These are phyloP conservation scores for Callipepla californica DNA, from an alignment of 2,113 vertebrate genomes.

Conservation along the genomic window DNA sequence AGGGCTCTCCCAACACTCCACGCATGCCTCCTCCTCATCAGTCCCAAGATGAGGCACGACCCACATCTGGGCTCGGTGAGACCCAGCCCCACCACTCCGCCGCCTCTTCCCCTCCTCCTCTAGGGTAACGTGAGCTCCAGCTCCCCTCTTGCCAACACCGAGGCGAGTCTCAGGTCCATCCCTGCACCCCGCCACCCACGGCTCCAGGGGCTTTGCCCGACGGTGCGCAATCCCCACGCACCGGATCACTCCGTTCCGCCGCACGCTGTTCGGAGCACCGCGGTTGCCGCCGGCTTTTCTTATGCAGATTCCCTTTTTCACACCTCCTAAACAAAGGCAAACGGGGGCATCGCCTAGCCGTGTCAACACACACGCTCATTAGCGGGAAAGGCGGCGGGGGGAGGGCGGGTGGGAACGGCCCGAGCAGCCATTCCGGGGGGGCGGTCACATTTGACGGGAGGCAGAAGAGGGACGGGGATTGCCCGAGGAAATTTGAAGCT, in stretches of 20 bases:
- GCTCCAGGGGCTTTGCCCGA: background rate
- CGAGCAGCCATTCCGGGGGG: conserved; percentile 22
- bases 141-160: background rate
- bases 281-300: conserved; percentile 64
- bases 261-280: background rate
- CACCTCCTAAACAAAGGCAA: conserved; percentile 87
- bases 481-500: conserved; percentile 40
- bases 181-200: background rate
- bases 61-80: background rate
- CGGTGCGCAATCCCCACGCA: conserved; percentile 21
- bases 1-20: fast-evolving
- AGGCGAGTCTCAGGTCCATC: background rate
- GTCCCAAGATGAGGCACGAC: background rate
- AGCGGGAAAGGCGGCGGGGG: conserved; percentile 42
- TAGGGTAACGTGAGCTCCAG: background rate
- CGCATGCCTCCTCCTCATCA: background rate
- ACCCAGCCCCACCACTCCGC: background rate
- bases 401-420: conserved; percentile 15
- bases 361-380: conserved; percentile 84
- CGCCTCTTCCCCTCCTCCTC: background rate
- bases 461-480: background rate
- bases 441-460: conserved; percentile 11
- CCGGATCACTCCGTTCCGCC: conserved; percentile 27
- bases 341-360: conserved; percentile 79
- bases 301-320: conserved; percentile 80